phyloP scores from a whole-genome alignment of 2,888 invertebrate species.

The Dasysyrphus albostriatus region DNA sequence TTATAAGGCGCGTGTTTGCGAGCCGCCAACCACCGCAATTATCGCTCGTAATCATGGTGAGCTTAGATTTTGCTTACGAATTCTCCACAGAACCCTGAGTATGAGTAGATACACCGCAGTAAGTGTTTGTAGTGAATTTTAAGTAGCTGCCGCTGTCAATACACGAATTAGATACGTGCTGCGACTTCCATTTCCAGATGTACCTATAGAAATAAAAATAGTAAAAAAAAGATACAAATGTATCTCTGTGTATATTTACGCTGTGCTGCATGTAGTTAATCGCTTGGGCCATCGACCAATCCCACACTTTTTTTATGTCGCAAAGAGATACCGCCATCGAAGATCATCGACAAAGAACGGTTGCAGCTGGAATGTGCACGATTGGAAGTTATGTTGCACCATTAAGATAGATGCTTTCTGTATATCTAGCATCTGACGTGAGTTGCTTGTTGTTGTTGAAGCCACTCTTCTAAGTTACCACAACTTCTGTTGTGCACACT shows the following conservation, averaged over 20 bases:
- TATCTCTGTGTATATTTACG: conserved; percentile 30
- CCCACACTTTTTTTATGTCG: conserved; percentile 55
- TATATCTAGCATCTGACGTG: conserved; percentile 54
- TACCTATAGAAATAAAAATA: not conserved
- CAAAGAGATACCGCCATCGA: conserved; percentile 53
- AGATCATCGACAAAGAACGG: conserved; percentile 41
- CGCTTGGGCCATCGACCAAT: conserved; percentile 63
- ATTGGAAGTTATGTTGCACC: conserved; percentile 62
- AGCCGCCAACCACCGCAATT: conserved; percentile 48
- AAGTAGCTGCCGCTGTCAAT: conserved; percentile 64
- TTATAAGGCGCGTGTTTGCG: conserved; percentile 62
- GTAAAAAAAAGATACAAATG: conserved; percentile 37
- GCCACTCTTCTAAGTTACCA: conserved; percentile 18
- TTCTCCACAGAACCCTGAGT: conserved; percentile 31
- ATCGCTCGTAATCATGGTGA: conserved; percentile 47
- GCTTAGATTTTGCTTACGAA: conserved; percentile 28
- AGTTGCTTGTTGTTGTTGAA: conserved; percentile 13
- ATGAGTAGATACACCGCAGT: conserved; percentile 29
- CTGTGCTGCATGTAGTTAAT: conserved; percentile 43
- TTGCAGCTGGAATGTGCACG: conserved; percentile 68
- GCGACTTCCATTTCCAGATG: conserved; percentile 59
- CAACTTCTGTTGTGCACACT: conserved; percentile 34
- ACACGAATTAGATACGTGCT: conserved; percentile 72
- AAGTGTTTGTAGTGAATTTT: conserved; percentile 66
- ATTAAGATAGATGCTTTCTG: conserved; percentile 52